Evolutionary conservation across 2,113 vertebrate species (phyloP), one percentile per base, ranked within the genome.

Genomic region (Phrynocephalus versicolor): DNA sequence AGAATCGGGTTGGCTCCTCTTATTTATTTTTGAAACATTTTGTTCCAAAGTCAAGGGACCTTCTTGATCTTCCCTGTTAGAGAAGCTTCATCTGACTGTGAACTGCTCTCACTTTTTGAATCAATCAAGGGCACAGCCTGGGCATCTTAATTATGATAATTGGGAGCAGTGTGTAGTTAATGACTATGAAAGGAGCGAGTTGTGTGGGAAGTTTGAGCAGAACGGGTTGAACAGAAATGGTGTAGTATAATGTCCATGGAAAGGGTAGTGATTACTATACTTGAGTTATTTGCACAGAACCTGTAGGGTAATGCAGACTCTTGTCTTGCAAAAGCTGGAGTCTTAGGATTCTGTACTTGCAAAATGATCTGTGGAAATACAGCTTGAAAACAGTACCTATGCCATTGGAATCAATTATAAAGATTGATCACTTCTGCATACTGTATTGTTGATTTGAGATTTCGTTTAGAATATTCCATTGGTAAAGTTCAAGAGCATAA

Each of bases 91-190:
- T 84, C 15, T 51, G 7, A 64, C 79, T 86, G 73, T 83, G 91
- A 91, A 91, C 74, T 81, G 37, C 65, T 91, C 89, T 83, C 62
- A 64, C 58, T 86, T 88, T 30, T 58, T 60, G 58, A n/a, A 87
- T 92, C 90, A 65, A 92, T 92, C 87, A 89, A 94, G 88, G 87
- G 80, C 83, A 87, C 78, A 89, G 88, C 87, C 84, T 89, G 62
- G 80, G 88, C 77, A 77, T 60, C 85, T 87, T 90, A 92, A 90
- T 87, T 88, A 84, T 88, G 86, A 45, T 85, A 91, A 90, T 85
- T 88, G 79, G 51, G 51, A 91, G 65, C 25, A 92, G 73, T 2
- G n/a, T 75, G 2, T 35, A 87, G 21, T 76, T 83, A 89, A 74
- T 35, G 83, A 55, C 8, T 77, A 73, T 85, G 41, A 93, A 95